A percentile compares a stretch with the other conserved stretches of the same genome.
These are phyloP conservation scores for Catharus minimus DNA, from an alignment of 2,113 vertebrate species.

Conservation along the genomic window DNA sequence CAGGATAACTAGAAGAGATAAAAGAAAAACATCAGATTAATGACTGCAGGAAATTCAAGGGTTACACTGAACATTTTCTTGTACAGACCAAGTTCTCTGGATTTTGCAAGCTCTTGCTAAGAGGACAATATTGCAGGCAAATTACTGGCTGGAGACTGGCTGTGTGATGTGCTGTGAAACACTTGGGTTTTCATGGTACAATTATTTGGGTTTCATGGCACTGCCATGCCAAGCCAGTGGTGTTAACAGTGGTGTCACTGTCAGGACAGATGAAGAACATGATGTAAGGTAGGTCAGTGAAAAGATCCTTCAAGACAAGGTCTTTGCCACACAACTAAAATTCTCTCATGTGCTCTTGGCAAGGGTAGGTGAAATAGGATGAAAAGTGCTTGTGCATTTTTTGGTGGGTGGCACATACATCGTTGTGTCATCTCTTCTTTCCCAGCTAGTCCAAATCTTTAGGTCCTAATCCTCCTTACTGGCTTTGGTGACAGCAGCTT, in stretches of 20 bases:
- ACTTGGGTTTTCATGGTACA: neutral
- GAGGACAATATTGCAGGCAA: neutral
- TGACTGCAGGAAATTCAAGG: neutral
- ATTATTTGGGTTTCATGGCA: neutral
- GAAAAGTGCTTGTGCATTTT: neutral
- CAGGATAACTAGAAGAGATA: neutral
- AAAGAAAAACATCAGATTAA: neutral
- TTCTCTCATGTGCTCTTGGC: neutral
- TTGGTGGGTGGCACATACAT: neutral
- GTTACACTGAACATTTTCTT: neutral
- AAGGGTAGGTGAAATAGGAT: neutral
- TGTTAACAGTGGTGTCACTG: neutral
- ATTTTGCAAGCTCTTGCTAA: neutral
- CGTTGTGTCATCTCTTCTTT: accelerated
- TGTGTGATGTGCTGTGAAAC: neutral
- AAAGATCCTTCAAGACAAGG: neutral
- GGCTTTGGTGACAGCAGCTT: neutral
- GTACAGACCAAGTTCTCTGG: neutral
- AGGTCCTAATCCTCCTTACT: neutral
- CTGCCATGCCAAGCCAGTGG: neutral
- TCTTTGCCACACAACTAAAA: neutral
- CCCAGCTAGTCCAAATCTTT: neutral
- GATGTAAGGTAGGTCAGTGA: neutral
- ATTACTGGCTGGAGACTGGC: neutral
- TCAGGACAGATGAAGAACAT: neutral